phyloP scores from a whole-genome alignment of 2,797 vertebrate genomes.

The Parauchenoglanis punctatus region DNA sequence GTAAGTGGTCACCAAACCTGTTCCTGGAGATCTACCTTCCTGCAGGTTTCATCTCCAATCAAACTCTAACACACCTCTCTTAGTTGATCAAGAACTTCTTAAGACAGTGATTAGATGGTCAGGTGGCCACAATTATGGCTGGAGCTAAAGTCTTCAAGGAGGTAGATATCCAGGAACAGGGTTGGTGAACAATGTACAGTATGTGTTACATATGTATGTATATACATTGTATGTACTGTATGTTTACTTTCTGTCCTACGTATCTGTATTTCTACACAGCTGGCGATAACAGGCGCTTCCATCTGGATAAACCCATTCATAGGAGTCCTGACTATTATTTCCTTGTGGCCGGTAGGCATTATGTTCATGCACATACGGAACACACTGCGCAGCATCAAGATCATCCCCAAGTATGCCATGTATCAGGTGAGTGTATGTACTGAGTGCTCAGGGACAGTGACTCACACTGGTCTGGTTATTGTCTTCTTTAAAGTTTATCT shows the following conservation, averaged over 20 bases:
- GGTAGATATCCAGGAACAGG: no score
- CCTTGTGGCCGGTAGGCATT: slow-evolving; percentile 88
- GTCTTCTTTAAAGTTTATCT: background rate
- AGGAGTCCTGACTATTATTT: slow-evolving; percentile 79
- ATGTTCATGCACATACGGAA: slow-evolving; percentile 80
- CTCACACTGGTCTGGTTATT: background rate
- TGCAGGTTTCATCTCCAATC: no score
- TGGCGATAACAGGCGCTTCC: slow-evolving; percentile 72
- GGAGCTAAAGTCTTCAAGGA: no score
- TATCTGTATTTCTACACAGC: slow-evolving; percentile 66
- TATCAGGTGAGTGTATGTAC: slow-evolving; percentile 82
- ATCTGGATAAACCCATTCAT: slow-evolving; percentile 83
- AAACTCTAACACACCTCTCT: no score
- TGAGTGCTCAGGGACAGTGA: background rate
- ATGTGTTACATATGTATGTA: background rate
- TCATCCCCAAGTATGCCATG: slow-evolving; percentile 85
- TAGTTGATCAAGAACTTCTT: no score
- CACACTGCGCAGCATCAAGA: slow-evolving; percentile 73
- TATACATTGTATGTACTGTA: background rate
- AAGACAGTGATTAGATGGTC: no score
- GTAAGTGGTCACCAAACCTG: no score
- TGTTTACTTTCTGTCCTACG: background rate
- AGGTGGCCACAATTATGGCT: no score
- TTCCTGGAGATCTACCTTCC: no score
- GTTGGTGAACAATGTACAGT: background rate